Percentiles rank a stretch among this genome's conserved stretches.
Evolutionary conservation across 2,797 vertebrate genomes (phyloP).

Genomic region (Crocodylus rhombifer): DNA sequence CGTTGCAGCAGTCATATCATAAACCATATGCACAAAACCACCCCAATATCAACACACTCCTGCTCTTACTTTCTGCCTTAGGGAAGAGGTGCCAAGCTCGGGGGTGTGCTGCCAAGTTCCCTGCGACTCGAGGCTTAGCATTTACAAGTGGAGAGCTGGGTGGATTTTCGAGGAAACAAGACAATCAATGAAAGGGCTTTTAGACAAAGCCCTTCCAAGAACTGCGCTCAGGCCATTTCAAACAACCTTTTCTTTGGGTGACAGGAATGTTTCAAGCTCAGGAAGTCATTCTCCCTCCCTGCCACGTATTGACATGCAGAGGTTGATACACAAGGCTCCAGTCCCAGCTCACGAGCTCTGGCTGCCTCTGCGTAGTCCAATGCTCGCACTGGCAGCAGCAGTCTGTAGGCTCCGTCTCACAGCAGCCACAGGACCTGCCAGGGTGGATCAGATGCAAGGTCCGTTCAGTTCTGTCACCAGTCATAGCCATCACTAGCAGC

Average conservation of each 20-base stretch:
- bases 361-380: fast-evolving
- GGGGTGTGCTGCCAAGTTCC: fast-evolving
- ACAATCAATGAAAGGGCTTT: background rate
- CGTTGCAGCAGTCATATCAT: background rate
- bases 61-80: background rate
- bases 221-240: too few species aligned
- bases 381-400: background rate
- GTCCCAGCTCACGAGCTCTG: background rate
- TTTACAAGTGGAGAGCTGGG: background rate
- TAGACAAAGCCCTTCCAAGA: background rate
- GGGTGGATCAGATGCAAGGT: background rate
- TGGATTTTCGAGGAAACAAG: background rate
- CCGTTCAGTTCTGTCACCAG: fast-evolving
- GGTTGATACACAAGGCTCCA: fast-evolving
- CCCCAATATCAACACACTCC: fast-evolving
- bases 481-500: background rate
- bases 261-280: fast-evolving
- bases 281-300: background rate
- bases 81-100: background rate
- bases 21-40: fast-evolving
- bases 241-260: background rate
- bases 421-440: fast-evolving
- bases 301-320: background rate
- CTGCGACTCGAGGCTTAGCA: fast-evolving
- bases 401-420: background rate